Percentiles rank a stretch among this genome's conserved stretches.
Evolutionary conservation across 2,888 invertebrate genomes (phyloP).

Genomic region (Congeria kusceri): DNA sequence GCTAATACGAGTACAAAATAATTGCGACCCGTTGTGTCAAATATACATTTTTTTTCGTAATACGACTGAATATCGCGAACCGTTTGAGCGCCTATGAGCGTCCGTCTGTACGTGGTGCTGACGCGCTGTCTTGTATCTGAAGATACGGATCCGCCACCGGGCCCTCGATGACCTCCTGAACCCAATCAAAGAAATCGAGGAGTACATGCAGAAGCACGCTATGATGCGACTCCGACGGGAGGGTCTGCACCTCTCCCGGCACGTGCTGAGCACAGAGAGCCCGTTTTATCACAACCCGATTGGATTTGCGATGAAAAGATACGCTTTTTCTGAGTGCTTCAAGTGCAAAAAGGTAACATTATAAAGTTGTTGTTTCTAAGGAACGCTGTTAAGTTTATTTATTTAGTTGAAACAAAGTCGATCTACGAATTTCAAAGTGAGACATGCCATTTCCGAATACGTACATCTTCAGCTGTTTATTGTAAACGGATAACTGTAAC

Average conservation of each 20-base stretch:
- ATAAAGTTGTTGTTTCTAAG: background rate
- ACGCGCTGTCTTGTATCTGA: background rate
- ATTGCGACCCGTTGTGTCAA: too few species aligned
- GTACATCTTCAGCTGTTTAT: too few species aligned
- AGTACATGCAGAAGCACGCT: background rate
- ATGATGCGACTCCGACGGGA: background rate
- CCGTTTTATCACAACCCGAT: conserved; percentile 1
- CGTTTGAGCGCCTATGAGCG: background rate
- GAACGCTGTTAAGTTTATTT: too few species aligned
- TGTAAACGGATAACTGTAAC: too few species aligned
- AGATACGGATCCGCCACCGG: background rate
- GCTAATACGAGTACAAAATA: too few species aligned
- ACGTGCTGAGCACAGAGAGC: background rate
- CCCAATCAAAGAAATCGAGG: background rate
- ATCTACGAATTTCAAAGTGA: too few species aligned
- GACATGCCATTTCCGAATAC: too few species aligned
- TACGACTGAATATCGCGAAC: background rate
- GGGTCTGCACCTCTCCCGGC: background rate
- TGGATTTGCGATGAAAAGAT: conserved; percentile 7
- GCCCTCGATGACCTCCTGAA: background rate
- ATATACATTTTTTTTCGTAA: too few species aligned
- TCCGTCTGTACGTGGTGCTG: background rate
- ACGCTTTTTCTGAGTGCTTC: background rate
- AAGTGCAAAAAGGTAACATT: conserved; percentile 7
- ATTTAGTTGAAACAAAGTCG: too few species aligned